Conservation (phyloP, 2,113 vertebrate species). For the Hiodon alosoides region DNA sequence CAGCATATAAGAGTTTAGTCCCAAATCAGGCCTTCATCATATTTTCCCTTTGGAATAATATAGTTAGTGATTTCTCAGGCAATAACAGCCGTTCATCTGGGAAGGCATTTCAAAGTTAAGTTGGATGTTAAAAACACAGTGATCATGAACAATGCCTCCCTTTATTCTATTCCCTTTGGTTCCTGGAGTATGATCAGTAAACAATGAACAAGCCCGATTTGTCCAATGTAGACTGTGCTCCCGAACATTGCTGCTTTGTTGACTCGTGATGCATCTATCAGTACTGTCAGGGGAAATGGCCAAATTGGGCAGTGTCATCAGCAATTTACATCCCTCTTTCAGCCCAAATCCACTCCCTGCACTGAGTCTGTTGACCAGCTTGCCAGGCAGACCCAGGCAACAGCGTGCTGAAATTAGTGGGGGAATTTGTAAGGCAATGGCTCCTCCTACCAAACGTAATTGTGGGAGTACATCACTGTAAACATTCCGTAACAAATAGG, state of each 20-base stretch:
- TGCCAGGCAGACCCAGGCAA: slow-evolving; percentile 17
- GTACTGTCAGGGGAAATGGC: slow-evolving; percentile 44
- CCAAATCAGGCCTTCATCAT: too few relatives aligned
- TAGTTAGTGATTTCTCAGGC: too few relatives aligned
- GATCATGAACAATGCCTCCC: neutral
- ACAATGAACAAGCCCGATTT: slow-evolving; percentile 9
- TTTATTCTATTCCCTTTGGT: neutral
- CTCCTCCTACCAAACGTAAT: slow-evolving; percentile 39
- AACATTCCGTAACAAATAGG: slow-evolving; percentile 54
- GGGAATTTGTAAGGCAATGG: neutral
- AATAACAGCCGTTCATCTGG: too few relatives aligned
- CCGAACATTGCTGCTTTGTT: slow-evolving; percentile 39
- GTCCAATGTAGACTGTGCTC: slow-evolving; percentile 24
- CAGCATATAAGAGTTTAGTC: too few relatives aligned
- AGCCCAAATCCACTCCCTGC: neutral
- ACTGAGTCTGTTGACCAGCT: slow-evolving; percentile 18
- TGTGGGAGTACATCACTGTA: slow-evolving; percentile 53
- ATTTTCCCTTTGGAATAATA: too few relatives aligned
- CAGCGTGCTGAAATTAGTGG: slow-evolving; percentile 32
- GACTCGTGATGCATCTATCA: slow-evolving; percentile 41
- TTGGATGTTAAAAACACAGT: neutral
- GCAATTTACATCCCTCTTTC: slow-evolving; percentile 36
- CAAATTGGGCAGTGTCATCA: slow-evolving; percentile 46
- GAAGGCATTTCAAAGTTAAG: too few relatives aligned
- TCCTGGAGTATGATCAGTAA: neutral